Evolutionary conservation across 2,797 vertebrate genomes (phyloP), one percentile per base, ranked within the genome.

Genomic region (Galaxias olidus): DNA sequence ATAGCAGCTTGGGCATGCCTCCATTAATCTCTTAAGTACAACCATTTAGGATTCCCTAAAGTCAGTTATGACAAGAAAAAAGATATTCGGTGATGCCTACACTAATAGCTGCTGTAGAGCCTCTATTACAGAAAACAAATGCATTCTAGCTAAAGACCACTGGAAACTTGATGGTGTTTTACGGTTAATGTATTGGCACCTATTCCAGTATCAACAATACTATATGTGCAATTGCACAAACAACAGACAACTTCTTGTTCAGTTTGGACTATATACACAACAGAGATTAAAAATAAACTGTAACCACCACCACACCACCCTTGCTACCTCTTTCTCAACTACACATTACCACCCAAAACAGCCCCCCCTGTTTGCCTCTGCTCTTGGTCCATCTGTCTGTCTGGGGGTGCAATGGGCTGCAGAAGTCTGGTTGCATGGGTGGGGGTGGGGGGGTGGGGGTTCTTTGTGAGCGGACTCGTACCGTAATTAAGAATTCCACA

Each of bases 401-500:
- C 81, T 89, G 66, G 76, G 77, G 80, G 68, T 76, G 77, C 67
- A 30, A 73, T 73, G 84, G 84, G 75, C 72, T 74, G 82, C 73
- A 77, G 72, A 71, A 75, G 78, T 77, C 71, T 72, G 4, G 52
- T 63, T 65, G 69, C 62, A 74, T 62, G 68, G 19, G 46, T 84
- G 64, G 66, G 60, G 52, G 58, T 13, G n/a, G 72, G 58, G 69
- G 59, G 72, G 72, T 73, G 83, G 80, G 80, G 78, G 82, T 83
- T 78, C 83, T 86, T 93, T 88, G 86, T 88, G 84, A 17, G 80
- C 87, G 74, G 80, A 78, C 81, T 46, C n/a, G 18, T 79, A 79
- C 73, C 77, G 68, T 89, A 90, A 91, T 88, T 88, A 90, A 88
- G 83, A 77, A 89, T 88, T 89, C 87, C 86, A 88, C 88, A 90